Percentiles rank a stretch among this genome's conserved stretches.
phyloP scores from a whole-genome alignment of 1,140 invertebrate species.

The Papilio dardanus region DNA sequence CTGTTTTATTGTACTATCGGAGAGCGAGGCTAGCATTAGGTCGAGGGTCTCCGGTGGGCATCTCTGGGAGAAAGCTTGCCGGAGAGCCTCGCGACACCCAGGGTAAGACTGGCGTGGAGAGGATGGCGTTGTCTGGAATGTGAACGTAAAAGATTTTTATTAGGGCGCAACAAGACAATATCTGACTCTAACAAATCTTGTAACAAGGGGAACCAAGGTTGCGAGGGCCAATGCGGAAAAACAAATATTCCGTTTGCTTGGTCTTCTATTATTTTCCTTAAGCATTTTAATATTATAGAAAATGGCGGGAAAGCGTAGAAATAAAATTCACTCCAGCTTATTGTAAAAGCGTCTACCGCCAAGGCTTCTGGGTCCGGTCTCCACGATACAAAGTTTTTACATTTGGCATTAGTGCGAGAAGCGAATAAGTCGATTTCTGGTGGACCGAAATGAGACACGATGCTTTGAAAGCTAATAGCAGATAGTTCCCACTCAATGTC shows the following conservation, averaged over 20 bases:
- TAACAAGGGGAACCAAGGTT: conserved; percentile 53
- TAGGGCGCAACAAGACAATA: conserved; percentile 43
- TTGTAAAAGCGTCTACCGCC: conserved; percentile 45
- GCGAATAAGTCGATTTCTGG: conserved; percentile 51
- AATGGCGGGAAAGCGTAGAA: conserved; percentile 52
- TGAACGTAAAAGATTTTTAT: conserved; percentile 39
- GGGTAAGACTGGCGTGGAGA: conserved; percentile 42
- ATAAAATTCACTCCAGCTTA: conserved; percentile 40
- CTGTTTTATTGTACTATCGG: conserved; percentile 53
- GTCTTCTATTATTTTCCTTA: conserved; percentile 38
- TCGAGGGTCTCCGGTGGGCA: conserved; percentile 39
- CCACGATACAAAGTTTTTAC: conserved; percentile 42
- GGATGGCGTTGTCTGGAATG: conserved; percentile 41
- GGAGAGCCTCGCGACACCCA: conserved; percentile 51
- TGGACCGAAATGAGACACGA: conserved; percentile 35
- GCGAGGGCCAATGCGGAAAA: conserved; percentile 39
- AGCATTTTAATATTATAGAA: conserved; percentile 43
- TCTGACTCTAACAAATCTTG: conserved; percentile 42
- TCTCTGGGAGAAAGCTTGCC: conserved; percentile 42
- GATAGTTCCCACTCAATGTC: conserved; percentile 48
- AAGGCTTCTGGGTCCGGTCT: conserved; percentile 44
- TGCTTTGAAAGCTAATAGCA: conserved; percentile 31
- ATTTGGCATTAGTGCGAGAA: conserved; percentile 45
- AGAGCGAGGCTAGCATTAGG: conserved; percentile 52
- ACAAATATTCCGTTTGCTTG: conserved; percentile 40